These are phyloP conservation scores for Danaus plexippus DNA, from an alignment of 1,140 invertebrate genomes.

Conservation along the genomic window DNA sequence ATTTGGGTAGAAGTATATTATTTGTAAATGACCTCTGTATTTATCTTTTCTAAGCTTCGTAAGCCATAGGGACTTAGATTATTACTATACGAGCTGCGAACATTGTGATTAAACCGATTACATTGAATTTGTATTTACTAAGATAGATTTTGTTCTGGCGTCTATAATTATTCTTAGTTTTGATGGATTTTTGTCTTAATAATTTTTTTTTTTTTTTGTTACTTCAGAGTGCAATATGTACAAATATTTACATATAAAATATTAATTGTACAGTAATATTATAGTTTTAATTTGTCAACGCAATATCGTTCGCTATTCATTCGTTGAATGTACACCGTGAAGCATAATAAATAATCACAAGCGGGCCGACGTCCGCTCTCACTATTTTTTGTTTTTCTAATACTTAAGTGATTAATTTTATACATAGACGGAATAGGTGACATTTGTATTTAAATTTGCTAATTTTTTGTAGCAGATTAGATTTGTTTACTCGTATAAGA, in stretches of 20 bases:
- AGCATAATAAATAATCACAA: slow-evolving; percentile 65
- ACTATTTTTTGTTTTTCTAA: slow-evolving; percentile 60
- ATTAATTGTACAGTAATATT: slow-evolving; percentile 69
- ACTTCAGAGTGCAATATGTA: slow-evolving; percentile 72
- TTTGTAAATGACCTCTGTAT: slow-evolving; percentile 71
- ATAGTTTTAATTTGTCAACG: slow-evolving; percentile 69
- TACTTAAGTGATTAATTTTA: slow-evolving; percentile 69
- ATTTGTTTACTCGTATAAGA: slow-evolving; percentile 67
- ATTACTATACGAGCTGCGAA: slow-evolving; percentile 60
- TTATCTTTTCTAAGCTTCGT: slow-evolving; percentile 70
- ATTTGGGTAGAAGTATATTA: slow-evolving; percentile 71
- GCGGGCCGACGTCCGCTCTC: slow-evolving; percentile 35
- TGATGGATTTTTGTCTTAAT: slow-evolving; percentile 59
- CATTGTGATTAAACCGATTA: slow-evolving; percentile 62
- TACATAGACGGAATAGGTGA: slow-evolving; percentile 64
- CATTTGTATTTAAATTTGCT: slow-evolving; percentile 70
- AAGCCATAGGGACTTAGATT: slow-evolving; percentile 66
- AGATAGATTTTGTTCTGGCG: slow-evolving; percentile 55
- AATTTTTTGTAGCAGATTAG: slow-evolving; percentile 71
- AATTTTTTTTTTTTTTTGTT: slow-evolving; percentile 57
- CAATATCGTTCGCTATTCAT: slow-evolving; percentile 60
- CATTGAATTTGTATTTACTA: slow-evolving; percentile 59
- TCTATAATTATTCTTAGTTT: slow-evolving; percentile 56
- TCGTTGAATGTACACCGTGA: slow-evolving; percentile 62
- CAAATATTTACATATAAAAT: slow-evolving; percentile 71